phyloP scores from a whole-genome alignment of 2,113 vertebrate genomes.

The Dunckerocampus dactyliophorus region DNA sequence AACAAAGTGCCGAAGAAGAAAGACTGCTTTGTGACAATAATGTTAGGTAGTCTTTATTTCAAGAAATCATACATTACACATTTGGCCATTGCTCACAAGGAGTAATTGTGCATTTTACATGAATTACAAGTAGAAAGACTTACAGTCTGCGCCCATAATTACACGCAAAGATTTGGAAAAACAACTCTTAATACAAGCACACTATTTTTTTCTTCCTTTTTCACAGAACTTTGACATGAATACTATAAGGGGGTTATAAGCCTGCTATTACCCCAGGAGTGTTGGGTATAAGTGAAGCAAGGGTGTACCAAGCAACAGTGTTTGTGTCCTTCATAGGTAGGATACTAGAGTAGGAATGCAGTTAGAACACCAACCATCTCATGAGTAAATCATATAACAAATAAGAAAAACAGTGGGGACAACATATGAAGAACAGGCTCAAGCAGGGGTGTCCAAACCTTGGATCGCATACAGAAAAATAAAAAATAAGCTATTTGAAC shows the following conservation, averaged over 20 bases:
- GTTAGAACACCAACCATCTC: conserved; percentile 16
- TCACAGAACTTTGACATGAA: conserved; percentile 27
- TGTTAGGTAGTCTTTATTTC: conserved; percentile 60
- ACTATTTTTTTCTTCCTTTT: conserved; percentile 4
- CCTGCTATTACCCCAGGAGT: conserved; percentile 13
- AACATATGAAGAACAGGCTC: conserved; percentile 20
- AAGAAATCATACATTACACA: conserved; percentile 49
- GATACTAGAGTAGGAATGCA: conserved; percentile 32
- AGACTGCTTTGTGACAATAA: conserved; percentile 10
- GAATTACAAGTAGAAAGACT: conserved; percentile 29
- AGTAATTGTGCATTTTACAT: conserved; percentile 50
- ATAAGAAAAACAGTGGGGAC: conserved; percentile 1
- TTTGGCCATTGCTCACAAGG: conserved; percentile 28
- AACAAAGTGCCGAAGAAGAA: not conserved
- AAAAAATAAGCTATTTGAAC: not conserved
- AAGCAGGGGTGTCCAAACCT: not conserved
- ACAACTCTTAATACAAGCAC: conserved; percentile 2
- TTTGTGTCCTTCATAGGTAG: conserved; percentile 17
- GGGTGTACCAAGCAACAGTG: conserved; percentile 25
- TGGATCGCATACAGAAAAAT: not conserved
- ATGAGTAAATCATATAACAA: conserved; percentile 14
- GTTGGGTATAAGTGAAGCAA: conserved; percentile 22
- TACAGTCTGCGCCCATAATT: conserved; percentile 40
- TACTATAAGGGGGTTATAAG: conserved; percentile 16
- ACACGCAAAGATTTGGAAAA: conserved; percentile 23